Evolutionary conservation across 2,797 vertebrate species (phyloP).

Genomic region (Tapera naevia): DNA sequence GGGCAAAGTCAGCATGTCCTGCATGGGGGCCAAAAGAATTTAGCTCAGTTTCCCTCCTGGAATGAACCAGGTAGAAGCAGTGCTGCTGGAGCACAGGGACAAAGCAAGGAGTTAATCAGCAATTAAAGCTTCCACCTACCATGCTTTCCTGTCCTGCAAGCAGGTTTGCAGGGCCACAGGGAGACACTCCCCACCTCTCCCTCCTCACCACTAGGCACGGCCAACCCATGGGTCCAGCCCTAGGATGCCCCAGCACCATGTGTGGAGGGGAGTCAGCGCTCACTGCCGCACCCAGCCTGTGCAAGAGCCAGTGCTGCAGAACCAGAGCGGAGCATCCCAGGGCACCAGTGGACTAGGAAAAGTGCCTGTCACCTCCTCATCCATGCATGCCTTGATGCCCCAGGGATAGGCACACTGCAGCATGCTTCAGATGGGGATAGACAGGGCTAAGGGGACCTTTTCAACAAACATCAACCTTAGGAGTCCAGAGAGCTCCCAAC

Average conservation of each 20-base stretch:
- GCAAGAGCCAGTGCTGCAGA: not conserved
- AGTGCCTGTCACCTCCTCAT: not conserved
- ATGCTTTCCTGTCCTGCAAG: not conserved
- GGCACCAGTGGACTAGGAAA: not conserved
- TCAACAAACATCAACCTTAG: not conserved
- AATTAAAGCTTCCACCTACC: not conserved
- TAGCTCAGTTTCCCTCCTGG: not conserved
- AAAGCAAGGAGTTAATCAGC: not conserved
- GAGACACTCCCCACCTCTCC: accelerated
- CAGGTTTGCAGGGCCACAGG: not conserved
- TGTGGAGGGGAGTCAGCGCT: accelerated
- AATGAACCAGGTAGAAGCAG: not conserved
- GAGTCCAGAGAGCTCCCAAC: not conserved
- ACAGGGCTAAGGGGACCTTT: not conserved
- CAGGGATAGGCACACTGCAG: not conserved
- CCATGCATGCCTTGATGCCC: accelerated
- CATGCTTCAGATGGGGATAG: not conserved
- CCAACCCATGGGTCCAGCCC: not conserved
- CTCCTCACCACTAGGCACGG: not conserved
- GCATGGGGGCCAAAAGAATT: accelerated
- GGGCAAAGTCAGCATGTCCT: not conserved
- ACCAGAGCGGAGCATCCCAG: not conserved
- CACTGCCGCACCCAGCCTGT: accelerated
- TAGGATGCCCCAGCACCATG: not conserved
- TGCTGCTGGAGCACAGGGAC: not conserved